Evolutionary conservation across 2,888 invertebrate species (phyloP), one percentile per base, ranked within the genome.

Genomic region (Calliopum simillimum): DNA sequence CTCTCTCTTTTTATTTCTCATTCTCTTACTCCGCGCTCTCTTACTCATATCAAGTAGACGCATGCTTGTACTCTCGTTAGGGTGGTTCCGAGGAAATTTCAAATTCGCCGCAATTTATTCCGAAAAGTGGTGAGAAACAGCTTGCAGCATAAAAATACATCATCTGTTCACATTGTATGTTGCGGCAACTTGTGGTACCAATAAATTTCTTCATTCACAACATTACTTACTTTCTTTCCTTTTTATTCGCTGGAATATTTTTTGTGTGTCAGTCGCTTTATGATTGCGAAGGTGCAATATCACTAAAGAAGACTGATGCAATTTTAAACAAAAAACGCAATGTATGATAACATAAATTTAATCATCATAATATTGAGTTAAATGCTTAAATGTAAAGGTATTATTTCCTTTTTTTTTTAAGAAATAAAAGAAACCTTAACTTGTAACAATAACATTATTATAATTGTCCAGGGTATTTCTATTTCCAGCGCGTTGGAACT

Each of bases 201-300:
- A 63, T 33, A 47, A 33, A 63, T 64, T 56, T 43, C 63, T 33
- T 47, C 25, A 49, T 43, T 68, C 25, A 44, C 63, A 70, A 70
- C 53, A 43, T 3, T n/a, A n/a, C n/a, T n/a, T n/a, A 16, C 0
- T 13, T 43, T 47, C 14, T 51, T 12, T 41, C 53, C 43, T 23
- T 4, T 55, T 19, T 23, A 43, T 6, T 13, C 56, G 61, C 68
- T 55, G 68, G 68, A 68, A 69, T 58, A 71, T 44, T 67, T 63
- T 73, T 73, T 73, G 64, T 75, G 73, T 75, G 73, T 75, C 77
- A 77, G 72, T 76, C 76, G 73, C 75, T 68, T 64, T 68, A 55
- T 53, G 74, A 74, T 70, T 74, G 76, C 71, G 75, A 76, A 76
- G 75, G 75, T 75, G 72, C 47, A 71, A 12, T 53, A 47, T 33